Evolutionary conservation across 2,113 vertebrate genomes (phyloP).

Genomic region (Arvicanthis niloticus): DNA sequence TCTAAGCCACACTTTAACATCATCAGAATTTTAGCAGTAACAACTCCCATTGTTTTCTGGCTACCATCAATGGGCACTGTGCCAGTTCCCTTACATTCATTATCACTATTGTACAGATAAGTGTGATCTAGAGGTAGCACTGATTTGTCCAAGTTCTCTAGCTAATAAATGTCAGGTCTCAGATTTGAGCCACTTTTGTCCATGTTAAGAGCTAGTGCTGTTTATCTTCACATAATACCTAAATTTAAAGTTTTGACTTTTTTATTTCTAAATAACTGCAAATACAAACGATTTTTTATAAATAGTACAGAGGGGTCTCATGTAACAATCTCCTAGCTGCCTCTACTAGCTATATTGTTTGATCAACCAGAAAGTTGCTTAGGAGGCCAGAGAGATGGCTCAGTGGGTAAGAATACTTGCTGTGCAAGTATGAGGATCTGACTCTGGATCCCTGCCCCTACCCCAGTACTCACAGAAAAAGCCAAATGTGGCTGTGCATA

Average conservation of each 20-base stretch:
- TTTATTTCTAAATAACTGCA: conserved; percentile 59
- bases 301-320: background rate
- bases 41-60: conserved; percentile 9
- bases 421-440: background rate
- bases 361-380: background rate
- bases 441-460: background rate
- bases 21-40: background rate
- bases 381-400: background rate
- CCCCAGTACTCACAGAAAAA: background rate
- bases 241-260: conserved; percentile 27
- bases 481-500: background rate
- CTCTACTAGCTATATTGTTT: background rate
- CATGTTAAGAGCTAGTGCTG: background rate
- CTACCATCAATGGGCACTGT: background rate
- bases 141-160: background rate
- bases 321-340: background rate
- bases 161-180: conserved; percentile 44
- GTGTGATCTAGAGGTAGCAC: background rate
- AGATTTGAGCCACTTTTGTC: conserved; percentile 23
- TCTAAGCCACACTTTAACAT: background rate
- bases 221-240: background rate
- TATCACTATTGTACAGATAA: conserved; percentile 36
- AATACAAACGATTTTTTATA: background rate
- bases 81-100: conserved; percentile 37
- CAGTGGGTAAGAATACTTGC: background rate